Conservation (phyloP, 1,140 invertebrate genomes). For the Trichogramma pretiosum region DNA sequence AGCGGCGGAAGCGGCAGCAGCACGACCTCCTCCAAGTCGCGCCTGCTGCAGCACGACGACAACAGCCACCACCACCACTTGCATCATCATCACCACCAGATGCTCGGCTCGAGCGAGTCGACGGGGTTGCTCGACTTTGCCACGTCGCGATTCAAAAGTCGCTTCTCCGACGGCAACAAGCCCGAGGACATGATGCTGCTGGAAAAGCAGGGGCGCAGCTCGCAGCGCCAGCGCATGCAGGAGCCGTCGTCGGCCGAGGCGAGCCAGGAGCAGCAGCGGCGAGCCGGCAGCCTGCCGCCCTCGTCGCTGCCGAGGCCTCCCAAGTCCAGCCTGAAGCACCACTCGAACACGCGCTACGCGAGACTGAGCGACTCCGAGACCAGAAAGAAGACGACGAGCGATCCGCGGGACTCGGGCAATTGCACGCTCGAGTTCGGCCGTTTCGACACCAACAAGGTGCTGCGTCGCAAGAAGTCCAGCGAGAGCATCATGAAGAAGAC, state of each 20-base stretch:
- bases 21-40: constrained; percentile 47
- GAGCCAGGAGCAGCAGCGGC: constrained; percentile 5
- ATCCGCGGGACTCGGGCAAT: constrained; percentile 35
- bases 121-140: constrained; percentile 34
- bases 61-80: constrained; percentile 32
- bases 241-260: constrained; percentile 18
- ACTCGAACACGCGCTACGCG: constrained; percentile 48
- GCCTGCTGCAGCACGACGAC: constrained; percentile 40
- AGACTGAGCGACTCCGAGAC: constrained; percentile 51
- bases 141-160: constrained; percentile 38
- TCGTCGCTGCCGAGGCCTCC: constrained; percentile 60
- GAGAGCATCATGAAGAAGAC: constrained; percentile 28
- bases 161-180: constrained; percentile 38
- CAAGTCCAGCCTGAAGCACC: constrained; percentile 45
- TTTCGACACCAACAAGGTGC: constrained; percentile 29
- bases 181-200: constrained; percentile 63
- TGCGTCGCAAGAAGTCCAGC: constrained; percentile 50
- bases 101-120: constrained; percentile 15
- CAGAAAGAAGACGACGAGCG: constrained; percentile 41
- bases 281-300: constrained; percentile 52
- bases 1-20: constrained; percentile 44
- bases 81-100: too few relatives aligned
- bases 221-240: constrained; percentile 61
- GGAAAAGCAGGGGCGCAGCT: constrained; percentile 66
- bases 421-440: constrained; percentile 39